Base-by-base conservation (phyloP, 2,888 invertebrate species). In the Nysson spinosus region DNA sequence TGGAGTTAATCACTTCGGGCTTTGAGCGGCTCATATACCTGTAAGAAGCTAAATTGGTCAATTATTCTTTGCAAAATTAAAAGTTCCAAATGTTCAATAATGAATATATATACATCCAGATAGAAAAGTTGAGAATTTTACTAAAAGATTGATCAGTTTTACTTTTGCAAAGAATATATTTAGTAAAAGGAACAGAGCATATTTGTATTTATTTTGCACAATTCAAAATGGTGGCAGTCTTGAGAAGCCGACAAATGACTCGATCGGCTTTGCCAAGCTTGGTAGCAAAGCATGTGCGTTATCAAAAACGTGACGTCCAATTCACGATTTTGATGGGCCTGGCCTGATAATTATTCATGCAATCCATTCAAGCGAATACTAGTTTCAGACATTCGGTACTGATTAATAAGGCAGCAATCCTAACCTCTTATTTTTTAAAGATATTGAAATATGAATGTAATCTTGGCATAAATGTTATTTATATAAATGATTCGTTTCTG, bases 321-420 rank as follows among this genome's bases (percentile, higher is more conserved):
- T 58, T 54, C 39, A 55, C 51, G 30, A 52, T 42, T 49, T 54
- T 57, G 57, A 57, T 51, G 34, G 39, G 20, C 28, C 9, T 35
- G 50, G 46, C 16, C 72, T 69, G 72, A 75, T 54, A 58, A 72
- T 16, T 14, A 50, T 51, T 46, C 52, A 20, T 28, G 26, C n/a
- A 17, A 43, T 46, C 46, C n/a, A n/a, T 52, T 39, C 39, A 26
- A n/a, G 16, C 6, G 43, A 16, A n/a, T 47, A 44, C 34, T 34
- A 42, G 14, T 16, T 3, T 17, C 6, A 11, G 22, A 9, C 7
- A 28, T 26, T 30, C 16, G 6, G 22, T 35, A 14, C 1, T 30
- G 19, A 9, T 42, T 34, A 34, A 46, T 12, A 12, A 24, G 34
- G 28, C 34, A 3, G 6, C 32, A 40, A 37, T 22, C 46, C 60